Evolutionary conservation across 2,888 invertebrate genomes (phyloP).

Genomic region (Yponomeuta plumbellus): DNA sequence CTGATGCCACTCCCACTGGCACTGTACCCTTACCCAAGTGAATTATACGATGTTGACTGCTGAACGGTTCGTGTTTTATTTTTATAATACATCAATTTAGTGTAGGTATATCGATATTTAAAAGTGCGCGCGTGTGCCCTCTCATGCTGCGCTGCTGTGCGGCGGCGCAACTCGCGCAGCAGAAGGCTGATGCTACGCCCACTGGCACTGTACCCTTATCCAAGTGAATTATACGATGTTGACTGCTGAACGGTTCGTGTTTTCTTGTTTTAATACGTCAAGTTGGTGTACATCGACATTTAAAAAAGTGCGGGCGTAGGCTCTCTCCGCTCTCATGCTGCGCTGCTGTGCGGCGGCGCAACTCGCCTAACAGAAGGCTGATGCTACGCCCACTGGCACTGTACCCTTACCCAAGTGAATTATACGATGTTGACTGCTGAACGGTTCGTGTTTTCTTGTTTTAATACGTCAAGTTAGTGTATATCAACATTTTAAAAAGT

Average conservation of each 20-base stretch:
- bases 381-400: constrained; percentile 46
- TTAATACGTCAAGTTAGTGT: background rate
- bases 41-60: constrained; percentile 26
- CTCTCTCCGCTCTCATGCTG: constrained; percentile 93
- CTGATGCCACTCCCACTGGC: constrained; percentile 48
- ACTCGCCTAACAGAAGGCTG: constrained; percentile 73
- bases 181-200: constrained; percentile 41
- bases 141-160: constrained; percentile 97
- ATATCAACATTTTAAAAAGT: constrained; percentile 50
- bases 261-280: constrained; percentile 17
- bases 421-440: constrained; percentile 25
- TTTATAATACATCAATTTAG: constrained; percentile 18
- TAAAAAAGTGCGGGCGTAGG: constrained; percentile 65
- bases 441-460: constrained; percentile 17
- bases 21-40: constrained; percentile 25
- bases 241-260: constrained; percentile 13
- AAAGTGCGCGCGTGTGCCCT: constrained; percentile 88
- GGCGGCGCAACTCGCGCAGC: constrained; percentile 87
- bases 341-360: constrained; percentile 97
- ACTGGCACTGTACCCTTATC: constrained; percentile 38
- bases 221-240: constrained; percentile 29
- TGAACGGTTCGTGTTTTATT: constrained; percentile 1
- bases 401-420: constrained; percentile 31
- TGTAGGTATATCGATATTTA: background rate
- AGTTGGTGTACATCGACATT: background rate